Conservation (phyloP, 2,888 invertebrate species). For the Nasonovia ribisnigri region DNA sequence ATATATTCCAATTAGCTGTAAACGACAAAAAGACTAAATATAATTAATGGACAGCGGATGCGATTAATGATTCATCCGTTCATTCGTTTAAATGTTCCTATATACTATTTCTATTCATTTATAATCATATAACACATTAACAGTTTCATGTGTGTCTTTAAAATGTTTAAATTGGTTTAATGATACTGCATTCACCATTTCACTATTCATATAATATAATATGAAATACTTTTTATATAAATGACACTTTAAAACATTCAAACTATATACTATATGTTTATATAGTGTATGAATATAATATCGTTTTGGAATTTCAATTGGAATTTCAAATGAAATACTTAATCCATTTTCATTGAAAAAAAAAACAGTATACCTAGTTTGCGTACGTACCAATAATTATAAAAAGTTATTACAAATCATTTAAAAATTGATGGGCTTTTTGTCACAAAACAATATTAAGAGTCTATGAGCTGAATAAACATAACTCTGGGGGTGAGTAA, state of each 20-base stretch:
- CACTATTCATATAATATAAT: background rate
- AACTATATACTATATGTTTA: background rate
- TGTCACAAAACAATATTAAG: background rate
- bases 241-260: background rate
- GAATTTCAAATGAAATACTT: background rate
- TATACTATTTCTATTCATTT: background rate
- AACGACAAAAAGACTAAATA: background rate
- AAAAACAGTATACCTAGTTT: background rate
- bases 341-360: background rate
- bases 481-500: background rate
- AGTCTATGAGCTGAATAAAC: background rate
- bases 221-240: background rate
- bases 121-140: background rate
- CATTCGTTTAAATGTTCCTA: background rate
- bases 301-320: background rate
- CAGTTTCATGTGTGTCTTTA: background rate
- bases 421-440: background rate
- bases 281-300: background rate
- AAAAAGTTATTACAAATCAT: background rate
- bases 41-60: conserved; percentile 28
- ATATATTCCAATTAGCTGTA: background rate
- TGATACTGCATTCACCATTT: background rate
- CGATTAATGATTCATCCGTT: conserved; percentile 35
- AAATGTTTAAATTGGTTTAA: background rate
- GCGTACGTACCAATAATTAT: background rate